Percentiles rank a stretch among this genome's conserved stretches.
These are phyloP conservation scores for Synergus laeviventris DNA, from an alignment of 2,888 invertebrate species.

Conservation along the genomic window DNA sequence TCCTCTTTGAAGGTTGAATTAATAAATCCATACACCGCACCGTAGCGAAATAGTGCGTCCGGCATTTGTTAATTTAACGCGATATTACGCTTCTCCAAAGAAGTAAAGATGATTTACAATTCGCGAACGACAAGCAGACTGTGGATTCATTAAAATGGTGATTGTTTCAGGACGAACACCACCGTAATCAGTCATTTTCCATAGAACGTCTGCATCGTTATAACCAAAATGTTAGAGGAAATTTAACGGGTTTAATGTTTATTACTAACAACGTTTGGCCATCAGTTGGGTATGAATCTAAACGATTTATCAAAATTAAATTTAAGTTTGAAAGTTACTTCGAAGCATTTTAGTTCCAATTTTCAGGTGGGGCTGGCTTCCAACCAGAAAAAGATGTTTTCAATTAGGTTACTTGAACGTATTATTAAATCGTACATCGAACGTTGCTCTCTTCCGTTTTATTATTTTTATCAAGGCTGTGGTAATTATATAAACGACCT, in stretches of 20 bases:
- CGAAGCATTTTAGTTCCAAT: not conserved
- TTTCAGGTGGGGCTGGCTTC: not conserved
- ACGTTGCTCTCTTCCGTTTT: not conserved
- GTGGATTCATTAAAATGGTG: slow-evolving; percentile 34
- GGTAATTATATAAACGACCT: slow-evolving; percentile 1
- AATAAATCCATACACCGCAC: slow-evolving; percentile 26
- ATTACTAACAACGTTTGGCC: not conserved
- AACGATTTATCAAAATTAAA: not conserved
- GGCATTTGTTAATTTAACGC: slow-evolving; percentile 27
- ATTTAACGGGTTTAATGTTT: slow-evolving; percentile 8
- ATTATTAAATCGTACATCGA: not conserved
- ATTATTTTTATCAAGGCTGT: not conserved
- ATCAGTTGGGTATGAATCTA: not conserved
- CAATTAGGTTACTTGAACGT: not conserved
- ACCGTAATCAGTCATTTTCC: slow-evolving; percentile 23
- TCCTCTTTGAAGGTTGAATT: slow-evolving; percentile 34
- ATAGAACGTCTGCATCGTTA: slow-evolving; percentile 14
- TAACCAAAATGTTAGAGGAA: slow-evolving; percentile 8
- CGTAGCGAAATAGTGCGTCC: slow-evolving; percentile 12
- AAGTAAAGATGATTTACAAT: slow-evolving; percentile 27
- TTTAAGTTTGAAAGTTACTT: not conserved
- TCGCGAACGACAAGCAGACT: not conserved
- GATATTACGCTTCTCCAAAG: slow-evolving; percentile 25
- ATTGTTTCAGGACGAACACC: slow-evolving; percentile 30
- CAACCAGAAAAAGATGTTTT: not conserved